These are phyloP conservation scores for Acanthisitta chloris DNA, from an alignment of 2,113 vertebrate genomes.

Conservation along the genomic window DNA sequence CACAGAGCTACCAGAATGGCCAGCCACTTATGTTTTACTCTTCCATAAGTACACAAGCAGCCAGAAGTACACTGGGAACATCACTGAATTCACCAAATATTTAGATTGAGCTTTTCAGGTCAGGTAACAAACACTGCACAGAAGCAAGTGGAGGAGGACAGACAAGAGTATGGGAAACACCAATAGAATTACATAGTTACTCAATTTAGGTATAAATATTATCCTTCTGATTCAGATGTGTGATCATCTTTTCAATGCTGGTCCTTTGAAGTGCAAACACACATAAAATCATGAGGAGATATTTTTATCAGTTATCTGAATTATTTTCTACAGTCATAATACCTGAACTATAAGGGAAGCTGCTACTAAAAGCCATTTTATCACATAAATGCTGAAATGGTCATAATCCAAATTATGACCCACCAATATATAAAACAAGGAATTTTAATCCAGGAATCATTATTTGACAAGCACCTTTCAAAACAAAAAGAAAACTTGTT, in stretches of 20 bases:
- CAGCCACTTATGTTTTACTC: neutral
- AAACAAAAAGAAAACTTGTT: neutral
- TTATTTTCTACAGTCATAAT: neutral
- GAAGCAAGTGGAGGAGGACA: constrained; percentile 8
- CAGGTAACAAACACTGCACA: neutral
- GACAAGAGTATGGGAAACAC: neutral
- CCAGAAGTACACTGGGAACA: neutral
- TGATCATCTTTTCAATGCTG: neutral
- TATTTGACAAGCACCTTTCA: neutral
- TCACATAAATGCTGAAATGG: neutral
- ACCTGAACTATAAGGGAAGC: neutral
- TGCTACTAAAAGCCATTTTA: neutral
- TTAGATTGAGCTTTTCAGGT: neutral
- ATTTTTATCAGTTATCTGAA: constrained; percentile 10
- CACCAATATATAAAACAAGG: neutral
- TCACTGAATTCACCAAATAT: neutral
- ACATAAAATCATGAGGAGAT: neutral
- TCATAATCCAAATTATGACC: neutral
- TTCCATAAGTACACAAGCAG: neutral
- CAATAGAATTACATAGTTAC: neutral
- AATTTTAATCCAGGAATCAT: neutral
- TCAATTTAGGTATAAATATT: constrained; percentile 34
- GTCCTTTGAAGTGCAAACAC: neutral
- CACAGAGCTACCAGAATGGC: neutral
- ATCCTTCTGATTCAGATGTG: constrained; percentile 31